These are phyloP conservation scores for Lasioglossum pauxillum DNA, from an alignment of 2,888 invertebrate species.

Conservation along the genomic window DNA sequence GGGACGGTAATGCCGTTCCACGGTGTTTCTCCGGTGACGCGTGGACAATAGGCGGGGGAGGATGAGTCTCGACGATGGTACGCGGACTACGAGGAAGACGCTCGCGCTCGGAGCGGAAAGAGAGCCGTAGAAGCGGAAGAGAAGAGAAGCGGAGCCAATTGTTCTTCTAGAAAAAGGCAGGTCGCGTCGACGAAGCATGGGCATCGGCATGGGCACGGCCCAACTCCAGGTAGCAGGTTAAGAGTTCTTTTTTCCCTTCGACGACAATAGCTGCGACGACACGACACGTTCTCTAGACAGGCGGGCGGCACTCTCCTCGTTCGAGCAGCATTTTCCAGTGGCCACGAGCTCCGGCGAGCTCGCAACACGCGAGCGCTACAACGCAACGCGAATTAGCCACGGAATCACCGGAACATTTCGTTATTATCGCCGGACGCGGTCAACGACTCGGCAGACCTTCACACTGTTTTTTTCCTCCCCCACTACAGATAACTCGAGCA, in stretches of 20 bases:
- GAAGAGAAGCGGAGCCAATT: conserved; percentile 46
- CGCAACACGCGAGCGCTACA: conserved; percentile 26
- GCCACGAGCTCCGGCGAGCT: neutral
- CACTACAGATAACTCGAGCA: conserved; percentile 48
- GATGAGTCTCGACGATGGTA: neutral
- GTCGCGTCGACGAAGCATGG: conserved; percentile 11
- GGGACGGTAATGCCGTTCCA: conserved; percentile 23
- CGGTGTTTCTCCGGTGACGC: neutral
- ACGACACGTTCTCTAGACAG: conserved; percentile 29
- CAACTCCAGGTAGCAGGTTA: conserved; percentile 32
- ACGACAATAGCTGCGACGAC: conserved; percentile 34
- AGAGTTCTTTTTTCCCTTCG: conserved; percentile 49
- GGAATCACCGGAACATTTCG: conserved; percentile 55
- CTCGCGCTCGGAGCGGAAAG: conserved; percentile 27
- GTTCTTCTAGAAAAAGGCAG: conserved; percentile 38
- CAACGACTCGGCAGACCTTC: conserved; percentile 61
- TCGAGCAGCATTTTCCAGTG: neutral
- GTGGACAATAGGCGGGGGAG: conserved; percentile 1
- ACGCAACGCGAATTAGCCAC: conserved; percentile 47
- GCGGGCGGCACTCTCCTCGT: neutral
- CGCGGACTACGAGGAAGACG: conserved; percentile 13
- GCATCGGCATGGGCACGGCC: neutral
- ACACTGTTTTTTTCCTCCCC: conserved; percentile 40
- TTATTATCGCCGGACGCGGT: conserved; percentile 53
- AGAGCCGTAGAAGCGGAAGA: conserved; percentile 44